Percentiles rank a stretch among this genome's conserved stretches.
Conservation (phyloP, 2,113 vertebrate species). For the Petrocephalus zakoni region DNA sequence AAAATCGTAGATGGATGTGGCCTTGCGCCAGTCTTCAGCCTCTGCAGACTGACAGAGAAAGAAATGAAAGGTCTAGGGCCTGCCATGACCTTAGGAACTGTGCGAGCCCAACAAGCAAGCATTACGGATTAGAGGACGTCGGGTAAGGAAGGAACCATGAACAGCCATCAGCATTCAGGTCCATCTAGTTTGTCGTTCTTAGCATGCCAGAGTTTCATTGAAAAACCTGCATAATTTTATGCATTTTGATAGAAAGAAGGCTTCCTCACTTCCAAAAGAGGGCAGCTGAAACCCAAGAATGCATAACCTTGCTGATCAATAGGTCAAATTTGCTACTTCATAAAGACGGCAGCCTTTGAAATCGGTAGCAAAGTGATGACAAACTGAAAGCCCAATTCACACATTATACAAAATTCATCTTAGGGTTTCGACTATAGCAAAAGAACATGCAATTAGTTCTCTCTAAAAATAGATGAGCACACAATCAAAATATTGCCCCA, state of each 20-base stretch:
- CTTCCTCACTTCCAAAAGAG: neutral
- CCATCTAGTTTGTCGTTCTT: neutral
- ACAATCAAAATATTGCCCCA: neutral
- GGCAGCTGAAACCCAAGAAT: neutral
- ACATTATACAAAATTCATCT: neutral
- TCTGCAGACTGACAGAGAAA: slow-evolving; percentile 67
- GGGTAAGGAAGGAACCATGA: neutral
- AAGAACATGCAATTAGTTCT: neutral
- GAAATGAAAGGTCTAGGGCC: neutral
- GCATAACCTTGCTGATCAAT: neutral
- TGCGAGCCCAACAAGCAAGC: neutral
- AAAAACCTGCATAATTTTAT: neutral
- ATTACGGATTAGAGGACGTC: neutral
- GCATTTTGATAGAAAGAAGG: neutral
- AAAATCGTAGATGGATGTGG: slow-evolving; percentile 81
- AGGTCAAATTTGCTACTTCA: neutral
- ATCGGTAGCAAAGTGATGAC: neutral
- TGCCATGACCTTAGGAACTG: neutral
- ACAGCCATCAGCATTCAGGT: neutral
- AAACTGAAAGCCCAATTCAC: neutral
- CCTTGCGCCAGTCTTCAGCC: slow-evolving; percentile 68
- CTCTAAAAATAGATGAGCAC: neutral
- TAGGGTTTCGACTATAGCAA: neutral
- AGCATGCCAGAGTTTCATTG: neutral
- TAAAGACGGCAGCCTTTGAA: neutral